Percentiles rank a stretch among this genome's conserved stretches.
These are phyloP conservation scores for Crepidodera aurea DNA, from an alignment of 2,888 invertebrate genomes.

Conservation along the genomic window DNA sequence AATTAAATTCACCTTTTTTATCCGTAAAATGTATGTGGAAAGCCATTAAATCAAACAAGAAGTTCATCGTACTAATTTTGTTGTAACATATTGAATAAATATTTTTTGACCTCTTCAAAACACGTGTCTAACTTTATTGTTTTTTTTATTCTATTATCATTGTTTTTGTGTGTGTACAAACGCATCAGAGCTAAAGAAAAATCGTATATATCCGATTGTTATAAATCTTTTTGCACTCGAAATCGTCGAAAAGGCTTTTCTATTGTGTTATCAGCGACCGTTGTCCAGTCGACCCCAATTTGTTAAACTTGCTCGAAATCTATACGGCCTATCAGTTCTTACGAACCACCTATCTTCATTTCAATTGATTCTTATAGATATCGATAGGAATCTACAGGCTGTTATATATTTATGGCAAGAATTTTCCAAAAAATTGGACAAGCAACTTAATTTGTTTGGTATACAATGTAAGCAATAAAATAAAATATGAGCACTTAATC, in stretches of 20 bases:
- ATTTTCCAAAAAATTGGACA: no score
- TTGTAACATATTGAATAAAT: no score
- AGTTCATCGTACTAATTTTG: no score
- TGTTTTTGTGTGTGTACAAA: background rate
- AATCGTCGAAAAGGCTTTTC: constrained; percentile 45
- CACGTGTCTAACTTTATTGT: background rate
- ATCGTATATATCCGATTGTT: constrained; percentile 35
- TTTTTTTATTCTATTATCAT: background rate
- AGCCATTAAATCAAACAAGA: no score
- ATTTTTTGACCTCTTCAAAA: no score
- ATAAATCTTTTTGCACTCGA: constrained; percentile 38
- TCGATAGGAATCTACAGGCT: constrained; percentile 15
- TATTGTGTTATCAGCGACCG: constrained; percentile 54
- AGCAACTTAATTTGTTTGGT: no score
- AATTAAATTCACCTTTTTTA: no score
- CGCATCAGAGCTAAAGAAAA: constrained; percentile 2
- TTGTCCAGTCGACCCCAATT: constrained; percentile 53
- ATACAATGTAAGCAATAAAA: no score
- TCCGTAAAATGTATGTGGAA: no score
- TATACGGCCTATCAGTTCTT: constrained; percentile 33
- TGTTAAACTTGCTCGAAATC: constrained; percentile 41
- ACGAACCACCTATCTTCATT: constrained; percentile 28
- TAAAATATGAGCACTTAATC: no score
- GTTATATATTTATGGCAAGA: background rate
- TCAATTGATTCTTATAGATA: constrained; percentile 28